Evolutionary conservation across 2,888 invertebrate species (phyloP).

Genomic region (Chironomus riparius): DNA sequence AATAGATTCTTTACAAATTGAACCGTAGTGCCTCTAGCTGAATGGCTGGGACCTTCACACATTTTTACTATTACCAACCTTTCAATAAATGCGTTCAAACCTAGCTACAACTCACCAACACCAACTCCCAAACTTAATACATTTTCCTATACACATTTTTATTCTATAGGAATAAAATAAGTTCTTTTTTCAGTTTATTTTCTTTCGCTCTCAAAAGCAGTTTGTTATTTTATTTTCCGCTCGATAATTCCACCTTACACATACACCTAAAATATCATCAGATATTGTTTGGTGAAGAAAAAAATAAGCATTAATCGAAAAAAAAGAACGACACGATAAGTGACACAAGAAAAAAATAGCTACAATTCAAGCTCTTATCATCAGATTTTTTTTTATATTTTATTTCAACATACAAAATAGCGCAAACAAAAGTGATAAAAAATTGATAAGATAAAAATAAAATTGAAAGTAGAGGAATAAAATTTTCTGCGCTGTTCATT

Average conservation of each 20-base stretch:
- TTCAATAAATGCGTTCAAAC: too few species aligned
- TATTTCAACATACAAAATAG: background rate
- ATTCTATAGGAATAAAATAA: background rate
- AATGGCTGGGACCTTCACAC: too few species aligned
- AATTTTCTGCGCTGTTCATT: background rate
- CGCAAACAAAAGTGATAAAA: background rate
- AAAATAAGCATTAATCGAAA: background rate
- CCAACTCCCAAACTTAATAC: too few species aligned
- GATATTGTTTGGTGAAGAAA: background rate
- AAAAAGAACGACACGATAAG: background rate
- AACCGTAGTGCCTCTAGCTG: too few species aligned
- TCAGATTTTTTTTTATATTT: background rate
- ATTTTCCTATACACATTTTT: too few species aligned
- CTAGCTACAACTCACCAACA: too few species aligned
- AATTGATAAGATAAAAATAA: background rate
- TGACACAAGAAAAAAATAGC: background rate
- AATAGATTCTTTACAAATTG: too few species aligned
- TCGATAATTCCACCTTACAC: background rate
- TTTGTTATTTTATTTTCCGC: constrained; percentile 10
- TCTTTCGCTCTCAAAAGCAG: background rate
- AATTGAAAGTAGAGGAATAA: background rate
- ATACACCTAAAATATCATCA: background rate
- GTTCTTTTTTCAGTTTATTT: background rate
- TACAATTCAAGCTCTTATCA: background rate
- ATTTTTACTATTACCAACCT: too few species aligned